Evolutionary conservation across 2,113 vertebrate species (phyloP), one percentile per base, ranked within the genome.

Genomic region (Dinomys branickii): DNA sequence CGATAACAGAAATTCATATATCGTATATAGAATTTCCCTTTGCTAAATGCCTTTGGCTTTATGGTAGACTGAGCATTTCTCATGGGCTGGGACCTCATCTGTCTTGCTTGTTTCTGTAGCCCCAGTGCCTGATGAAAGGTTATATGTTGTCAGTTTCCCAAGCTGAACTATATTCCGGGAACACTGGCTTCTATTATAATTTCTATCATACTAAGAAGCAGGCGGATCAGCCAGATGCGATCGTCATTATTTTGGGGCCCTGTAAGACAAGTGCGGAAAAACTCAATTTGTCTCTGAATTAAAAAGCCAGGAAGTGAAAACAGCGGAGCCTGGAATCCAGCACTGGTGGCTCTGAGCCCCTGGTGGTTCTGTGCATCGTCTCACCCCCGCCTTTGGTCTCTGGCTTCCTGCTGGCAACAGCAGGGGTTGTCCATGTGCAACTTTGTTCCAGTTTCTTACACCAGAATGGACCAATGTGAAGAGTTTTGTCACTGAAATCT

Each of bases 81-180:
- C 50, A 33, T 20, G 7, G 44, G 24, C 22, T 52, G 9, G 11
- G 94, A 58, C 41, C 41, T 73, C 38, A 30, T 33, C 33, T 90
- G 5, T 67, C 56, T 52, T 69, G 56, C 7, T 94, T 44, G 52
- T 84, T 44, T 30, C 41, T 35, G 19, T 73, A 47, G 9, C 24
- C 8, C 17, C 22, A 10, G 19, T 20, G 41, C 44, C 80, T 38
- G 35, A 38, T 41, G 93, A 65, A 82, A 58, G 26, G 20, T 71
- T 77, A 14, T 54, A 14, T 12, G 10, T 5, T 80, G 20, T 30
- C 12, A 50, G 10, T 87, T 92, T 83, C 20, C 65, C 80, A 54
- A 63, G 67, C 3, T 85, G 63, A 86, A 38, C 0, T 94, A 50
- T n/a, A 86, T 83, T 91, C 90, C n/a, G 52, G 24, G 33, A 61